Evolutionary conservation across 2,797 vertebrate genomes (phyloP).

Genomic region (Brachyalestes nurse): DNA sequence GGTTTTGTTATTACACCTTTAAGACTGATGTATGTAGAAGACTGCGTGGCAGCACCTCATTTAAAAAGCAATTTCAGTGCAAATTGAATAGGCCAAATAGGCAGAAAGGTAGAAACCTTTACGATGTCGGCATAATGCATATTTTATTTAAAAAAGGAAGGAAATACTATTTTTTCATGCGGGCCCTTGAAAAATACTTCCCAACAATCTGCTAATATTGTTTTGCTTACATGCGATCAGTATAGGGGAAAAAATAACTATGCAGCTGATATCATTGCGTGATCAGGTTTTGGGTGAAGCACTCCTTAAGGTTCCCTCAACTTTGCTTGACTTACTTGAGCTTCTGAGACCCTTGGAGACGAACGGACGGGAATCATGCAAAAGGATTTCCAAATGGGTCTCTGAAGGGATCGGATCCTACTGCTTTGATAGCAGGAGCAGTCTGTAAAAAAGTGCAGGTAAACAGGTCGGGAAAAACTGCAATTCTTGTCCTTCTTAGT

Average conservation of each 20-base stretch:
- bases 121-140: too few relatives aligned
- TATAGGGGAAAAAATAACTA: slow-evolving; percentile 9
- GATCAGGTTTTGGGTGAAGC: neutral
- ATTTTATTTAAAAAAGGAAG: too few relatives aligned
- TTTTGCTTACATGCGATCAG: too few relatives aligned
- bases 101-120: too few relatives aligned
- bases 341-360: slow-evolving; percentile 11
- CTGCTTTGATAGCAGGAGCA: slow-evolving; percentile 67
- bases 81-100: too few relatives aligned
- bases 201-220: neutral
- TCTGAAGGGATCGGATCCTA: slow-evolving; percentile 74
- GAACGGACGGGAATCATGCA: slow-evolving; percentile 46
- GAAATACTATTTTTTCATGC: too few relatives aligned
- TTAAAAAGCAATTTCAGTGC: too few relatives aligned
- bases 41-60: too few relatives aligned
- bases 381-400: slow-evolving; percentile 80
- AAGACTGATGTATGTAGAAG: too few relatives aligned
- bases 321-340: slow-evolving; percentile 39
- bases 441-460: slow-evolving; percentile 53
- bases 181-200: too few relatives aligned
- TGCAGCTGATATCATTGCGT: slow-evolving; percentile 4
- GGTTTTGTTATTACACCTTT: too few relatives aligned
- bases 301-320: neutral
- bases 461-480: slow-evolving; percentile 6
- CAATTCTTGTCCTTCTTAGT: too few relatives aligned